Evolutionary conservation across 2,113 vertebrate species (phyloP).

Genomic region (Pteropus alecto): DNA sequence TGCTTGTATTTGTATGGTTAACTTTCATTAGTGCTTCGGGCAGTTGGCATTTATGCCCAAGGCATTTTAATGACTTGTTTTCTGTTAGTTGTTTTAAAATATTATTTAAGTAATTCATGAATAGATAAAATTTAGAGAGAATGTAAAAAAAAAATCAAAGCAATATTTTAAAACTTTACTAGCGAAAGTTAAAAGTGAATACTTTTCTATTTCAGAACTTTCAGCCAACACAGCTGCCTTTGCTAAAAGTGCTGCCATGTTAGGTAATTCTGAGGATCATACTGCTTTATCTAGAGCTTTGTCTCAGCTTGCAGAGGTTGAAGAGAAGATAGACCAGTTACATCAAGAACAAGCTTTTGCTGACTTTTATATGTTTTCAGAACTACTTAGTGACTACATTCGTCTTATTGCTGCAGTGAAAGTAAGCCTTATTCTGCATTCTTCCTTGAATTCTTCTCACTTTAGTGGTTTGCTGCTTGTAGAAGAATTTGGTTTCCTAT

Average conservation of each 20-base stretch:
- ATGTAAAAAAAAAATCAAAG: neutral
- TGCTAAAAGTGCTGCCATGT: constrained; percentile 97
- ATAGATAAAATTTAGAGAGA: constrained; percentile 38
- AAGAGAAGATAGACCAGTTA: constrained; percentile 98
- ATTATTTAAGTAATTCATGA: neutral
- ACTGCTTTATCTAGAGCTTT: constrained; percentile 96
- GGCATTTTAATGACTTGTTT: constrained; percentile 10
- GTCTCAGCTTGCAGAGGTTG: constrained; percentile 98
- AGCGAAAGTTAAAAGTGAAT: constrained; percentile 42
- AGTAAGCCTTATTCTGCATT: constrained; percentile 80
- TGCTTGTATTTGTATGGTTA: neutral
- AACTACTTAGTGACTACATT: constrained; percentile 97
- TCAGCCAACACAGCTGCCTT: constrained; percentile 96
- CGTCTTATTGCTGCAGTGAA: constrained; percentile 95
- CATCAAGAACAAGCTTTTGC: constrained; percentile 97
- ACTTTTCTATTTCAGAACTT: constrained; percentile 87
- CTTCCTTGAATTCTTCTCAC: neutral
- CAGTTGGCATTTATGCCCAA: neutral
- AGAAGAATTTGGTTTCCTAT: neutral
- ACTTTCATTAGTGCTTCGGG: neutral
- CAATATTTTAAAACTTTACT: neutral
- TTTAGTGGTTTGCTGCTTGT: neutral
- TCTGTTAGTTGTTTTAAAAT: neutral
- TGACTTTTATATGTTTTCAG: constrained; percentile 96
- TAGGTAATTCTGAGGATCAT: constrained; percentile 98